Evolutionary conservation across 2,797 vertebrate species (phyloP), one percentile per base, ranked within the genome.

Genomic region (Etheostoma perlongum): DNA sequence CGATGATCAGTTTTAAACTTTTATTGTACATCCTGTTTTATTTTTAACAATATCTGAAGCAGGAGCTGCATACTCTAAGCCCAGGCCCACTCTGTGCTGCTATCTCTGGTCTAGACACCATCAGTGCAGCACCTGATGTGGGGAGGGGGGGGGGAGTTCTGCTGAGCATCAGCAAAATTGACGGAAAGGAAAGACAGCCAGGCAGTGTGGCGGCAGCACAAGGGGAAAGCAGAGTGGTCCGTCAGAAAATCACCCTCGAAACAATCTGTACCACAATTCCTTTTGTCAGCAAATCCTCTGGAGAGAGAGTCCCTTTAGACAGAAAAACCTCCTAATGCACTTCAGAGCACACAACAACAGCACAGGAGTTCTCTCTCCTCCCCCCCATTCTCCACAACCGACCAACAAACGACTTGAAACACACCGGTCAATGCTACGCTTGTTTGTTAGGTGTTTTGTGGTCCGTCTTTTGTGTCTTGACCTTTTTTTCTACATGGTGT

Each of bases 311-410:
- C 89, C 90, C 86, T 80, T 74, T 71, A 86, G 86, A 91, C 88
- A 64, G 76, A 82, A 85, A 87, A 85, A 71, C 72, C 84, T 63
- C 82, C 85, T 87, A 86, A 90, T 89, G 93, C 95, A 95, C 95
- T 95, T 95, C 94, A 93, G 88, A 92, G 91, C 92, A 87, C 90
- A 88, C 84, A 78, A 79, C 90, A 88, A 78, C 84, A 84, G 88
- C 84, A 76, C 86, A 85, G 96, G 94, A 93, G 77, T 94, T 90
- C 91, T 92, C 93, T 92, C 86, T 89, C 92, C 92, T 89, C 89
- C 87, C 90, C 90, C 86, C 87, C 89, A 85, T 93, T 91, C 62
- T 88, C 83, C 83, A 85, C 88, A 33, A 72, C 74, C 21, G 33
- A 60, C 78, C n/a, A 60, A 89, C 93, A 91, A 90, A 93, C 92